Evolutionary conservation across 2,888 invertebrate species (phyloP).

Genomic region (Lasioglossum figueresi): DNA sequence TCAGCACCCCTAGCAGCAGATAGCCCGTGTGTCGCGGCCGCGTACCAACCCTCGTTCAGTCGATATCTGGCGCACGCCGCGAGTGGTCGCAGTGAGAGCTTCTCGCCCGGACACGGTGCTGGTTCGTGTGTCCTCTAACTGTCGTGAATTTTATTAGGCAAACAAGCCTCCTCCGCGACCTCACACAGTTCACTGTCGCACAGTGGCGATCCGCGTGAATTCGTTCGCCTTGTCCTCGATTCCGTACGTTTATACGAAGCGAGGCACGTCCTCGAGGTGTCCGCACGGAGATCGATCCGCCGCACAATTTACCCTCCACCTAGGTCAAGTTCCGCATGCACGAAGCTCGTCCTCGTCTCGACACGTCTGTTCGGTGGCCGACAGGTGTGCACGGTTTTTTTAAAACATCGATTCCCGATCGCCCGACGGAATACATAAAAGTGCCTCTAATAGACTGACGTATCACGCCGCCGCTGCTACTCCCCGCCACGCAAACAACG

Average conservation of each 20-base stretch:
- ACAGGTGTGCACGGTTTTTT: conserved; percentile 48
- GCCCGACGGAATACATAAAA: conserved; percentile 41
- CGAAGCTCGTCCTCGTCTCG: conserved; percentile 20
- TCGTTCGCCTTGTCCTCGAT: neutral
- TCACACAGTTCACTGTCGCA: neutral
- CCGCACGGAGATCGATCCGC: conserved; percentile 55
- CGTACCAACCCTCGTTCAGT: conserved; percentile 77
- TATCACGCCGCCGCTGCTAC: neutral
- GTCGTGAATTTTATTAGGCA: neutral
- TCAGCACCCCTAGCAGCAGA: conserved; percentile 56
- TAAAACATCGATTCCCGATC: conserved; percentile 51
- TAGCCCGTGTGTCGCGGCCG: conserved; percentile 45
- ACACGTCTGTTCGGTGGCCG: conserved; percentile 18
- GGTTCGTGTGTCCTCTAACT: neutral
- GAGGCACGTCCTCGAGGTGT: neutral
- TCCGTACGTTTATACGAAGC: neutral
- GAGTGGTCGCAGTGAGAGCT: conserved; percentile 34
- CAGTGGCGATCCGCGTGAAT: neutral
- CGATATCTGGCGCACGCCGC: conserved; percentile 77
- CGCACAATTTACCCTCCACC: conserved; percentile 66
- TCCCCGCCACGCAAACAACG: neutral
- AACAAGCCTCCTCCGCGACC: neutral
- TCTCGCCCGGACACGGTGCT: conserved; percentile 26
- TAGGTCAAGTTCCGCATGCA: conserved; percentile 66
- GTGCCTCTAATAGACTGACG: conserved; percentile 43